A percentile compares a stretch with the other conserved stretches of the same genome.
These are phyloP conservation scores for Saccopteryx bilineata DNA, from an alignment of 2,113 vertebrate species.

Conservation along the genomic window DNA sequence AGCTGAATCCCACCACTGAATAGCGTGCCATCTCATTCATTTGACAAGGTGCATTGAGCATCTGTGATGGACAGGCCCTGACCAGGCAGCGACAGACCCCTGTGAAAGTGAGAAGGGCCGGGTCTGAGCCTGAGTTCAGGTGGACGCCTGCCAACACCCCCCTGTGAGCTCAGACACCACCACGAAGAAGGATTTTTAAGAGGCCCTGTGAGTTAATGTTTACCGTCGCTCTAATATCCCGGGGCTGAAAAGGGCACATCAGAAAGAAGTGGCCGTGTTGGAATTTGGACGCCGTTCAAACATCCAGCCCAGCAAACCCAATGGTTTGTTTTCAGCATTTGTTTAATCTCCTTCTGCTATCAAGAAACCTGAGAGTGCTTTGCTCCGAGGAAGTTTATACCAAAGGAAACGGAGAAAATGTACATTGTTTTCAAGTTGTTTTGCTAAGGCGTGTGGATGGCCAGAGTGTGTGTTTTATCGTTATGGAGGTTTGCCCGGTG, in stretches of 20 bases:
- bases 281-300: constrained; percentile 75
- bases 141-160: background rate
- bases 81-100: background rate
- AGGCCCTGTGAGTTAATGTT: constrained; percentile 66
- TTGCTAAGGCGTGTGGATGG: constrained; percentile 14
- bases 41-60: too few species aligned
- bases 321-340: constrained; percentile 74
- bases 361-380: constrained; percentile 56
- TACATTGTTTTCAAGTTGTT: constrained; percentile 58
- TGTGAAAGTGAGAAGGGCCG: background rate
- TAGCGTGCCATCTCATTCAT: too few species aligned
- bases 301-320: constrained; percentile 44
- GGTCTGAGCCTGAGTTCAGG: background rate
- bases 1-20: too few species aligned
- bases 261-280: constrained; percentile 59
- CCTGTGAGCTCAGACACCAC: background rate
- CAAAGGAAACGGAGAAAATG: constrained; percentile 66
- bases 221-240: constrained; percentile 45
- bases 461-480: constrained; percentile 23
- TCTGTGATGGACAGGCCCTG: too few species aligned
- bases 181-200: constrained; percentile 44
- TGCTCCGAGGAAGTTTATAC: constrained; percentile 37
- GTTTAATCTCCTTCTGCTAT: constrained; percentile 70
- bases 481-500: constrained; percentile 38
- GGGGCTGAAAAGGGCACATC: constrained; percentile 51